Base-by-base conservation (phyloP, 2,113 vertebrate genomes). In the Neotoma lepida region DNA sequence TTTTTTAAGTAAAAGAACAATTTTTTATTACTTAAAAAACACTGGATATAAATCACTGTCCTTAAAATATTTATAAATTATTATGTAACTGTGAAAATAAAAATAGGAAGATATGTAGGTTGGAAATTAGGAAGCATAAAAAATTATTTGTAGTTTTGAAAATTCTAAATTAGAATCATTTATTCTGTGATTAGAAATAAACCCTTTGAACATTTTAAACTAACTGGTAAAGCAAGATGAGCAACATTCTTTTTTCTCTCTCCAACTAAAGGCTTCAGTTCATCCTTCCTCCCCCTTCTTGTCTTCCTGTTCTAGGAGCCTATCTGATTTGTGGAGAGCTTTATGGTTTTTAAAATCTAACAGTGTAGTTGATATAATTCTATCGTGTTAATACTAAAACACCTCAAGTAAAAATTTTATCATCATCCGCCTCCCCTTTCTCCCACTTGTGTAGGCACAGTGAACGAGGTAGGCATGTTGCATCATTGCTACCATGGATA, bases 401-500 rank as follows among this genome's bases (percentile, higher is more conserved):
- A 96, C 74, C 88, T 89, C 94, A 96, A 98, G 96, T 97, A 97
- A 97, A 95, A 58, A 9, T 94, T 88, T 95, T 96, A 94, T 91
- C 96, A 86, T 97, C 88, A 81, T 92, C 97, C 96, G 90, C 97
- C 96, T 95, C 91, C 39, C 97, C 61, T 89, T 82, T 97, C 96
- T 95, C 93, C 93, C 96, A 84, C 91, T 89, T 97, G 97, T 98
- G 98, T 98, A 97, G 98, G 98, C 97, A 98, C 86, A 70, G 64
- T 96, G 95, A 93, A 94, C 97, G 97, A 98, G 98, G 98, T 98
- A 98, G 98, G 97, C 97, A 98, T 96, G 97, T 98, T 98, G 97
- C 98, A 98, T 98, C 98, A 98, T 89, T 98, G 98, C 97, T 98
- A 94, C 98, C 98, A 98, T 98, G 98, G 98, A 98, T 98, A 98